Evolutionary conservation across 2,888 invertebrate genomes (phyloP), one percentile per base, ranked within the genome.

Genomic region (Drosophila histrio): DNA sequence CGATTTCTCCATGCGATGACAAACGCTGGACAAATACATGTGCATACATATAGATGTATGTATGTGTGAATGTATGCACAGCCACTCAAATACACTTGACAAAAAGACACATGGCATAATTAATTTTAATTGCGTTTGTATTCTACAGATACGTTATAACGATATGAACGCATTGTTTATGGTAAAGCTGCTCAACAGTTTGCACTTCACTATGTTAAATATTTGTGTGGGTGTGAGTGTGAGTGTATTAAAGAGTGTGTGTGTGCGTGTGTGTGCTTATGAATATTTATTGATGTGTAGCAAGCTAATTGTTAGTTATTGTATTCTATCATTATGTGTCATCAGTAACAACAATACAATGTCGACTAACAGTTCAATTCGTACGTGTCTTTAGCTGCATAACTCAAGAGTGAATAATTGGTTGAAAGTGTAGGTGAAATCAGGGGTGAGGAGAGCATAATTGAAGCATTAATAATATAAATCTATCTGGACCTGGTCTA

Each of bases 31-130:
- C 75, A 81, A 81, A 79, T 72, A 56, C 32, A 47, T 15, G 32
- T 30, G 30, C 26, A 47, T 30, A 72, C 70, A 64, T 58, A 69
- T n/a, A 19, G 7, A 26, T 5, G 15, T 49, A 11, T 30, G 15
- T 17, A 17, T 39, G 15, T 49, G 9, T 47, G 22, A 11, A 8
- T 39, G 21, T 22, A 28, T 47, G 21, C 22, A 63, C 62, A 47
- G 22, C 19, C 57, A 63, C 67, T 52, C 47, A 59, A 58, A 44
- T 72, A 81, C 81, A 67, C 72, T 68, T 62, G 53, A 72, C 71
- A 56, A 72, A 78, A 71, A 73, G 47, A 69, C 81, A 64, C 64
- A 77, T 72, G 75, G 70, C 79, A 85, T 82, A 82, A 82, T 85
- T 82, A 79, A 79, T 62, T 77, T 85, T 79, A 82, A 82, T 79